Percentiles rank a stretch among this genome's conserved stretches.
Evolutionary conservation across 30 jellyfish, hydroid and myxozoan species (phyloP).

Genomic region (Turritopsis dohrnii): DNA sequence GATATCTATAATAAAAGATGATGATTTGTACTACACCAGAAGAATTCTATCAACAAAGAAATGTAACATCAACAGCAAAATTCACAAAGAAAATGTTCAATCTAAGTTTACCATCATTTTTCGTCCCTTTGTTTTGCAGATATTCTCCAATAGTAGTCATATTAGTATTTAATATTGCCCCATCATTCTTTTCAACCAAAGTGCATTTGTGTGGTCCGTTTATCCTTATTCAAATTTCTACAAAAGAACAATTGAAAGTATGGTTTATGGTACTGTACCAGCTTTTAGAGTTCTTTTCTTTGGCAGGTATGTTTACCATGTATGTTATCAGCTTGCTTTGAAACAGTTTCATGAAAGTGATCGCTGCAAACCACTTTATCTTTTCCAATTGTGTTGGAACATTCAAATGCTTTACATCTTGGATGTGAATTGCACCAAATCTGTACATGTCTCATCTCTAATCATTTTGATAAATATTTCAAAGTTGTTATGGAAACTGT

Average conservation of each 20-base stretch:
- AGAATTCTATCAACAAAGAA: neutral
- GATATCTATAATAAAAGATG: neutral
- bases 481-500: too few species aligned
- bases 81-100: neutral
- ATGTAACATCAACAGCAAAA: neutral
- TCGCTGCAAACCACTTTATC: too few species aligned
- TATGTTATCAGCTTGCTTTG: too few species aligned
- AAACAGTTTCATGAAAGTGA: too few species aligned
- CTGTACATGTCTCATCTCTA: too few species aligned
- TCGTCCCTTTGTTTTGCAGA: neutral
- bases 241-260: neutral
- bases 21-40: neutral
- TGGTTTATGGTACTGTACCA: neutral
- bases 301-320: neutral
- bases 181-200: neutral
- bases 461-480: too few species aligned
- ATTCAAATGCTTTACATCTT: too few species aligned
- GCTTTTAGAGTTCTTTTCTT: neutral
- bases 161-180: neutral
- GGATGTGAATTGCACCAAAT: too few species aligned
- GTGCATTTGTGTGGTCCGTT: neutral
- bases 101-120: neutral
- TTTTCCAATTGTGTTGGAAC: too few species aligned
- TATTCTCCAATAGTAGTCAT: neutral
- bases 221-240: neutral